Evolutionary conservation across 2,113 vertebrate genomes (phyloP).

Genomic region (Chionis minor): DNA sequence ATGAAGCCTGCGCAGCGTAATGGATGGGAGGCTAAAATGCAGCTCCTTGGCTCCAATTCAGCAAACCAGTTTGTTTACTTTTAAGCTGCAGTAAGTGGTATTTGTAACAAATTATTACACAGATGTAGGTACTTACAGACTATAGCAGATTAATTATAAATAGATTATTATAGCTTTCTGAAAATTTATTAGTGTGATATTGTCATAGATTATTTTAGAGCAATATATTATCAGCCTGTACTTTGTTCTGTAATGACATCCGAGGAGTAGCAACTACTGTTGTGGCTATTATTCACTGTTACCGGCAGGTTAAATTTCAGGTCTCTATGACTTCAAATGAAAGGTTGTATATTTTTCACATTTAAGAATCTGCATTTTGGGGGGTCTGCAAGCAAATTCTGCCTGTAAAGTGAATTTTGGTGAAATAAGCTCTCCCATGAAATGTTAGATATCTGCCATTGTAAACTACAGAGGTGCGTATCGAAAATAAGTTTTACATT

Average conservation of each 20-base stretch:
- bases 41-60: neutral
- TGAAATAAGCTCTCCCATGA: neutral
- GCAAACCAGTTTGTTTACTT: neutral
- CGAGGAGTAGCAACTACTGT: neutral
- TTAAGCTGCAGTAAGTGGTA: neutral
- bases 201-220: neutral
- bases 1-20: neutral
- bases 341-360: neutral
- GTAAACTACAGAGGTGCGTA: neutral
- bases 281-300: neutral
- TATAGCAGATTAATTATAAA: slow-evolving; percentile 40
- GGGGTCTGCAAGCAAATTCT: neutral
- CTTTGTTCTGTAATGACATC: neutral
- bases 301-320: fast-evolving
- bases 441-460: neutral
- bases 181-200: slow-evolving; percentile 1
- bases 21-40: neutral
- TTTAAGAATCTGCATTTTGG: neutral
- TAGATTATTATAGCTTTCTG: slow-evolving; percentile 19
- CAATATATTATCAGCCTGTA: neutral
- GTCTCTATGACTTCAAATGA: neutral
- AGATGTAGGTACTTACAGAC: neutral
- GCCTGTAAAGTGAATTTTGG: neutral
- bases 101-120: neutral
- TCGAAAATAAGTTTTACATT: neutral